Evolutionary conservation across 1,140 invertebrate species (phyloP).

Genomic region (Laodelphax striatellus): DNA sequence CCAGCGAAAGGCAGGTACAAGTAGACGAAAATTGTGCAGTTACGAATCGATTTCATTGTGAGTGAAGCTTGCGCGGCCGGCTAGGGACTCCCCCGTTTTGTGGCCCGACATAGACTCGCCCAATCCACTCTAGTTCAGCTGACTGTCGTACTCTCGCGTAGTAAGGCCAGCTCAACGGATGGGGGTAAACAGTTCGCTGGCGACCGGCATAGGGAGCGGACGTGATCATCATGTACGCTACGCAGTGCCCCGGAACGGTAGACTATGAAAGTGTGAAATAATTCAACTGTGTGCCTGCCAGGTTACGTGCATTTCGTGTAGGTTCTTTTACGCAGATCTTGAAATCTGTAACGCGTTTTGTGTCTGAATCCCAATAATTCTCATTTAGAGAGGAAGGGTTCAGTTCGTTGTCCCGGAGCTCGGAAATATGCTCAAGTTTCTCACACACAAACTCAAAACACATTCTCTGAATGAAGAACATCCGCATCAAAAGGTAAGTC

Average conservation of each 20-base stretch:
- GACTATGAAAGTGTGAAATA: conserved; percentile 10
- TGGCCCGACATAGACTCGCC: conserved; percentile 33
- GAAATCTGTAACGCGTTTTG: neutral
- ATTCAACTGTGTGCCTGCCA: neutral
- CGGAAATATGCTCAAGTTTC: conserved; percentile 61
- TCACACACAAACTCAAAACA: conserved; percentile 65
- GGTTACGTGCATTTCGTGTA: neutral
- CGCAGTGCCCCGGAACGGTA: neutral
- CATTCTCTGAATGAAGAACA: conserved; percentile 68
- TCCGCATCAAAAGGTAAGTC: conserved; percentile 48
- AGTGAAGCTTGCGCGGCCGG: neutral
- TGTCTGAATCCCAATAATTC: conserved; percentile 18
- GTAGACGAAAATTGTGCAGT: neutral
- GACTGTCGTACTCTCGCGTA: conserved; percentile 31
- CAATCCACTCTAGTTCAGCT: conserved; percentile 39
- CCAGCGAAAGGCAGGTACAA: neutral
- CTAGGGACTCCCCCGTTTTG: conserved; percentile 30
- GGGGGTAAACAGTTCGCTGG: conserved; percentile 34
- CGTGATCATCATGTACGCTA: conserved; percentile 20
- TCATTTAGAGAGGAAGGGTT: conserved; percentile 2
- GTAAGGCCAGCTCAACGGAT: conserved; percentile 35
- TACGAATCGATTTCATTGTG: conserved; percentile 8
- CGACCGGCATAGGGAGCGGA: conserved; percentile 31
- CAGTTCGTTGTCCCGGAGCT: conserved; percentile 17
- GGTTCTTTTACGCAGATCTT: neutral